Conservation (phyloP, 2,797 vertebrate genomes). For the Propithecus deckenii region DNA sequence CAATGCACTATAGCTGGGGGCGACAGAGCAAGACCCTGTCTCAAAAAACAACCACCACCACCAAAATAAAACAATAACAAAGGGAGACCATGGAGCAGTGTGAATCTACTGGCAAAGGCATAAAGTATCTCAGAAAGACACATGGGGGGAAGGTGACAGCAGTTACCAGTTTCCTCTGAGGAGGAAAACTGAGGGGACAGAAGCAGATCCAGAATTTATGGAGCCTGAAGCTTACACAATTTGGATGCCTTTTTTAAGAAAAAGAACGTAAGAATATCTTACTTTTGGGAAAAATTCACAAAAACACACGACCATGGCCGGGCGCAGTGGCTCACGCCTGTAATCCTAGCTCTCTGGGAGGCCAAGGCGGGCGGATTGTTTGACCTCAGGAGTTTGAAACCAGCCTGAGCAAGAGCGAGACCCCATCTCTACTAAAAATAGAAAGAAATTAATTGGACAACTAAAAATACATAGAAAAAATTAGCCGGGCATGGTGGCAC, state of each 20-base stretch:
- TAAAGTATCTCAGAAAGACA: neutral
- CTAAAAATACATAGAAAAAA: too few relatives aligned
- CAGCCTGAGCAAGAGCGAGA: too few relatives aligned
- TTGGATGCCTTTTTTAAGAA: neutral
- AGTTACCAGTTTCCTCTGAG: neutral
- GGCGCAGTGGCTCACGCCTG: too few relatives aligned
- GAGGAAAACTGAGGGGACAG: neutral
- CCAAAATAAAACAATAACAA: neutral
- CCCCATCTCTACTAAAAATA: too few relatives aligned
- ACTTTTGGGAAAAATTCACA: slow-evolving; percentile 16
- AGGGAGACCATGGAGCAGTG: neutral
- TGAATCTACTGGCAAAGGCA: neutral
- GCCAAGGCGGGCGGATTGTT: too few relatives aligned
- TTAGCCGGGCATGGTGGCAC: too few relatives aligned
- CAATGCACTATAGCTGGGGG: neutral
- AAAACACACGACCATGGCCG: neutral
- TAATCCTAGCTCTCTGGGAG: too few relatives aligned
- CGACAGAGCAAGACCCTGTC: neutral
- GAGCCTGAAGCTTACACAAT: neutral
- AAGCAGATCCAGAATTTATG: neutral
- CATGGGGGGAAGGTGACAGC: neutral
- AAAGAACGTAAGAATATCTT: neutral
- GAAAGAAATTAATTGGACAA: too few relatives aligned
- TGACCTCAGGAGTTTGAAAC: too few relatives aligned
- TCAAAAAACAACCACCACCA: neutral